These are phyloP conservation scores for Listronotus bonariensis DNA, from an alignment of 1,140 invertebrate genomes.

Conservation along the genomic window DNA sequence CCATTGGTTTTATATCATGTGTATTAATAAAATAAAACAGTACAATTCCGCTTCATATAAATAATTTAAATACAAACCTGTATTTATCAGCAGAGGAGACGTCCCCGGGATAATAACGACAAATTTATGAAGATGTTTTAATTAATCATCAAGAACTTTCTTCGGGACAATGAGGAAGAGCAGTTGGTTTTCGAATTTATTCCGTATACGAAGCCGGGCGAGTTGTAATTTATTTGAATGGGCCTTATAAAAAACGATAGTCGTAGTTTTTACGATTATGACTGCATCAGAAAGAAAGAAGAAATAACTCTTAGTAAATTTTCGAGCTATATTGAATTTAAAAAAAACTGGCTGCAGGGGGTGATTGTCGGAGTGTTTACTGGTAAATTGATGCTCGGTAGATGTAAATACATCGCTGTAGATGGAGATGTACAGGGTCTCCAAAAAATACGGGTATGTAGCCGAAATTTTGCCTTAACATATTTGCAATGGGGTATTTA, in stretches of 20 bases:
- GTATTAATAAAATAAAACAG: no score
- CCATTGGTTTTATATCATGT: no score
- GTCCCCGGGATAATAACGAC: not conserved
- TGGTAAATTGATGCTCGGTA: no score
- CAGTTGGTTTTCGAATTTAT: conserved; percentile 25
- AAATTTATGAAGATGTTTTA: conserved; percentile 47
- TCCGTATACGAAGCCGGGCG: conserved; percentile 10
- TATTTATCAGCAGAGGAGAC: no score
- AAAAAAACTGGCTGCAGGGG: conserved; percentile 9
- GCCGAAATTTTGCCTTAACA: no score
- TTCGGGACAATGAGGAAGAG: conserved; percentile 22
- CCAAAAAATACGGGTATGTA: no score
- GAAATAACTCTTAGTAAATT: conserved; percentile 24
- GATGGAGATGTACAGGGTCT: no score
- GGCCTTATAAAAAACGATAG: conserved; percentile 27
- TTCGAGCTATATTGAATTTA: conserved; percentile 14
- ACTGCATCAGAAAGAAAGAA: conserved; percentile 21
- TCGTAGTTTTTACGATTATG: conserved; percentile 33
- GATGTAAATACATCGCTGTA: no score
- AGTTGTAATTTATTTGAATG: conserved; percentile 32
- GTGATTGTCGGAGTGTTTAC: conserved; percentile 4
- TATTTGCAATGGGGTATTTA: no score
- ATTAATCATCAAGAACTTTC: conserved; percentile 42
- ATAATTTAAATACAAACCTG: no score
- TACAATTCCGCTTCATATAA: no score